Percentiles rank a stretch among this genome's conserved stretches.
phyloP scores from a whole-genome alignment of 2,797 vertebrate species.

The Acestrorhynchus altus region DNA sequence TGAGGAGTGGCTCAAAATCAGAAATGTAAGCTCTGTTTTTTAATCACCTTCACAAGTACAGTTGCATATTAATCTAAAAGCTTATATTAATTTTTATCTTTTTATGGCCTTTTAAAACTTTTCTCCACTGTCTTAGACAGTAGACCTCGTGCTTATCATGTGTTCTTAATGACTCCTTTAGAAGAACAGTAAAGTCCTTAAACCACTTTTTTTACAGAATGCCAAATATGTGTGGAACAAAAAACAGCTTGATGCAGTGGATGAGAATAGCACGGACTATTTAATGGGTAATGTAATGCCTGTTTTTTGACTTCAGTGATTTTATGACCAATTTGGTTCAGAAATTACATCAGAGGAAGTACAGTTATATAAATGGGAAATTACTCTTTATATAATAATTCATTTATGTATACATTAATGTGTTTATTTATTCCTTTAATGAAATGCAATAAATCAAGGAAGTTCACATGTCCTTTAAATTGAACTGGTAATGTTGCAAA shows the following conservation, averaged over 20 bases:
- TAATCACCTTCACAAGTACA: not conserved
- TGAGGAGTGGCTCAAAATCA: constrained; percentile 69
- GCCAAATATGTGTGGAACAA: constrained; percentile 83
- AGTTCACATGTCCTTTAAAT: too few relatives aligned
- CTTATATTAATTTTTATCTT: not conserved
- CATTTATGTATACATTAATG: too few relatives aligned
- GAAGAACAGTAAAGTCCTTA: not conserved
- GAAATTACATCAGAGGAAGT: too few relatives aligned
- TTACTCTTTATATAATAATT: too few relatives aligned
- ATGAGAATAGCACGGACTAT: constrained; percentile 71
- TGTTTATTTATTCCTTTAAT: not conserved
- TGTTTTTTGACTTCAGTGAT: too few relatives aligned
- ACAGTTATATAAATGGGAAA: too few relatives aligned
- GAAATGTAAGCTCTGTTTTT: constrained; percentile 35
- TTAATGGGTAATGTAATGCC: constrained; percentile 75
- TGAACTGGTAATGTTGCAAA: too few relatives aligned
- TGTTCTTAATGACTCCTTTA: not conserved
- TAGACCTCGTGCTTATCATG: not conserved
- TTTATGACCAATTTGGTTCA: too few relatives aligned
- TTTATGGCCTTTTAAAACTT: not conserved
- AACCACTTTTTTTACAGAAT: constrained; percentile 63
- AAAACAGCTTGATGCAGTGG: constrained; percentile 68
- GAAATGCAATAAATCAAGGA: too few relatives aligned
- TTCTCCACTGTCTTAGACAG: too few relatives aligned
- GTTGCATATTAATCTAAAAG: not conserved